Conservation (phyloP, 2,888 invertebrate species). For the Habroteleia sp. region DNA sequence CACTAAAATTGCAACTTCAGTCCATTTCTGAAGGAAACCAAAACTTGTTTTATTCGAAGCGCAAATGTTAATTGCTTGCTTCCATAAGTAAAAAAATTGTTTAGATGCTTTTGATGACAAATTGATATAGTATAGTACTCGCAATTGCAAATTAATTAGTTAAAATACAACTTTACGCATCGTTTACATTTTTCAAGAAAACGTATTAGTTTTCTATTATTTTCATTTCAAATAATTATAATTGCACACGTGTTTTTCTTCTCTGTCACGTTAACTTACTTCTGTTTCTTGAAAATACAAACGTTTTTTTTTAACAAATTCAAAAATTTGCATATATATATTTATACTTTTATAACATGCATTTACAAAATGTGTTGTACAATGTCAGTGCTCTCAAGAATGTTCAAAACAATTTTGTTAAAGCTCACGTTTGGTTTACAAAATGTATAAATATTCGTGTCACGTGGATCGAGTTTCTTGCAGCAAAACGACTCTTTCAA, state of each 20-base stretch:
- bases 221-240: too few relatives aligned
- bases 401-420: conserved; percentile 15
- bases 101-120: conserved; percentile 34
- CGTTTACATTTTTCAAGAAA: too few relatives aligned
- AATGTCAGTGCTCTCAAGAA: not conserved
- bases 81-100: conserved; percentile 27
- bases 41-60: conserved; percentile 16
- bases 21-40: conserved; percentile 23
- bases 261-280: too few relatives aligned
- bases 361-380: too few relatives aligned
- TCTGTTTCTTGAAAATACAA: too few relatives aligned
- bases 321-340: too few relatives aligned
- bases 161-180: conserved; percentile 4
- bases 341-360: too few relatives aligned
- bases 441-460: conserved; percentile 17
- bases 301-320: too few relatives aligned
- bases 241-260: too few relatives aligned
- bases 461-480: conserved; percentile 27
- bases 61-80: conserved; percentile 27
- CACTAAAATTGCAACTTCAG: conserved; percentile 23
- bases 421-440: conserved; percentile 21
- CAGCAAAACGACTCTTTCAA: conserved; percentile 2
- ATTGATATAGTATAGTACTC: conserved; percentile 18
- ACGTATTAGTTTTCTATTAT: too few relatives aligned
- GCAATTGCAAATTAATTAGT: conserved; percentile 2